Conservation (phyloP, 2,888 invertebrate species). For the Ennomos erosarius region DNA sequence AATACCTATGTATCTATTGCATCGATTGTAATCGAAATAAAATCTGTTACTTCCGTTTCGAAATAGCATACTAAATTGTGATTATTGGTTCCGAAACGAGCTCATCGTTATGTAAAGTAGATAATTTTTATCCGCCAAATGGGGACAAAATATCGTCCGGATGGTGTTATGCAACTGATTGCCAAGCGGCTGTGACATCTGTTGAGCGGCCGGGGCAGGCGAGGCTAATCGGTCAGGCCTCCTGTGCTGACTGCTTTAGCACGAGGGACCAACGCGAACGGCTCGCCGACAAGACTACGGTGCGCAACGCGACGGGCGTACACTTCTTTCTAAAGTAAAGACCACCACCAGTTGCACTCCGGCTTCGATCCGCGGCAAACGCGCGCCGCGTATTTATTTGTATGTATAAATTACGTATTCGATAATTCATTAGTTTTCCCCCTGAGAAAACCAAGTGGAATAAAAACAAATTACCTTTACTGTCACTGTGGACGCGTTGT, state of each 20-base stretch:
- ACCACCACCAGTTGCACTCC: slow-evolving; percentile 32
- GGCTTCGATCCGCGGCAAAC: slow-evolving; percentile 19
- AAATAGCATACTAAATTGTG: slow-evolving; percentile 11
- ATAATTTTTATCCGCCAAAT: slow-evolving; percentile 18
- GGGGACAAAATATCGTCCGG: slow-evolving; percentile 35
- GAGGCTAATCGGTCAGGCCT: slow-evolving; percentile 68
- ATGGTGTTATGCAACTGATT: slow-evolving; percentile 47
- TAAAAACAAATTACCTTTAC: slow-evolving; percentile 47
- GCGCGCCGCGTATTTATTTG: slow-evolving; percentile 22
- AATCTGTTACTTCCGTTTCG: slow-evolving; percentile 1
- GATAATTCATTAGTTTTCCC: slow-evolving; percentile 74
- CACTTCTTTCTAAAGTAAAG: slow-evolving; percentile 5
- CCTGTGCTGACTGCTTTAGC: slow-evolving; percentile 40
- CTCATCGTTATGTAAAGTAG: slow-evolving; percentile 26
- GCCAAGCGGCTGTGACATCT: slow-evolving; percentile 48
- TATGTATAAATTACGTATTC: slow-evolving; percentile 39
- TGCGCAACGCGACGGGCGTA: slow-evolving; percentile 7
- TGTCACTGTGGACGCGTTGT: slow-evolving; percentile 54
- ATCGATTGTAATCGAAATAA: too few species aligned
- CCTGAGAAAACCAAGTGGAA: slow-evolving; percentile 77
- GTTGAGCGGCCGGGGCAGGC: slow-evolving; percentile 42
- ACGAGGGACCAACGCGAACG: slow-evolving; percentile 56
- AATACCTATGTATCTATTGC: too few species aligned
- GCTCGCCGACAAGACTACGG: not conserved
- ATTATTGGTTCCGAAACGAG: slow-evolving; percentile 15